phyloP scores from a whole-genome alignment of 2,797 vertebrate genomes.

The Erpetoichthys calabaricus region DNA sequence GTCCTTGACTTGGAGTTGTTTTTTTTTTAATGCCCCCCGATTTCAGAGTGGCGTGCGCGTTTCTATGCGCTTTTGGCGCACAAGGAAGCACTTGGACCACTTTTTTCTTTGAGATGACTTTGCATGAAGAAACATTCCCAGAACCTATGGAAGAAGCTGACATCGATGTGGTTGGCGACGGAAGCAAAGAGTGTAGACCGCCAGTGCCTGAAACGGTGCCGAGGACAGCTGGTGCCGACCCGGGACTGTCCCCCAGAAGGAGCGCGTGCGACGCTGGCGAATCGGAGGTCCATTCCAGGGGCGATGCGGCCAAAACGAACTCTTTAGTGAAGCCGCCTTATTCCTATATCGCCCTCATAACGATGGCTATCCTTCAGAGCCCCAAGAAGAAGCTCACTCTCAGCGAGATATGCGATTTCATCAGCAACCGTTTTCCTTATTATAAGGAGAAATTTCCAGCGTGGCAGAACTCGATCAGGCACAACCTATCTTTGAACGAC shows the following conservation, averaged over 20 bases:
- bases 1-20: too few relatives aligned
- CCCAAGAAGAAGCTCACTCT: conserved; percentile 64
- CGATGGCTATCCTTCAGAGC: conserved; percentile 78
- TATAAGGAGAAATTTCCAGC: conserved; percentile 64
- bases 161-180: conserved; percentile 28
- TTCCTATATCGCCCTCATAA: conserved; percentile 76
- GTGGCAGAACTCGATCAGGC: conserved; percentile 66
- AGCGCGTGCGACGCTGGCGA: conserved; percentile 12
- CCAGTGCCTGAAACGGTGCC: conserved; percentile 32
- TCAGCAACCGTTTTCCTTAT: conserved; percentile 61
- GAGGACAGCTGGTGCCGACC: conserved; percentile 7
- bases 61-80: conserved; percentile 26
- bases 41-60: conserved; percentile 1
- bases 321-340: conserved; percentile 60
- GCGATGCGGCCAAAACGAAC: conserved; percentile 17
- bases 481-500: conserved; percentile 61
- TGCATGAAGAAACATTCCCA: conserved; percentile 21
- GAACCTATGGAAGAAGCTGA: conserved; percentile 30
- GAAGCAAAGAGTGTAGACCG: conserved; percentile 11
- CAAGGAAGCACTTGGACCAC: conserved; percentile 25
- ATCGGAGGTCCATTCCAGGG: conserved; percentile 6
- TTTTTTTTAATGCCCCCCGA: too few relatives aligned
- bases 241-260: conserved; percentile 12
- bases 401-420: conserved; percentile 70
- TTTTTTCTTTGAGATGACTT: conserved; percentile 34